These are phyloP conservation scores for Danio jaintianensis DNA, from an alignment of 2,797 vertebrate genomes.

Conservation along the genomic window DNA sequence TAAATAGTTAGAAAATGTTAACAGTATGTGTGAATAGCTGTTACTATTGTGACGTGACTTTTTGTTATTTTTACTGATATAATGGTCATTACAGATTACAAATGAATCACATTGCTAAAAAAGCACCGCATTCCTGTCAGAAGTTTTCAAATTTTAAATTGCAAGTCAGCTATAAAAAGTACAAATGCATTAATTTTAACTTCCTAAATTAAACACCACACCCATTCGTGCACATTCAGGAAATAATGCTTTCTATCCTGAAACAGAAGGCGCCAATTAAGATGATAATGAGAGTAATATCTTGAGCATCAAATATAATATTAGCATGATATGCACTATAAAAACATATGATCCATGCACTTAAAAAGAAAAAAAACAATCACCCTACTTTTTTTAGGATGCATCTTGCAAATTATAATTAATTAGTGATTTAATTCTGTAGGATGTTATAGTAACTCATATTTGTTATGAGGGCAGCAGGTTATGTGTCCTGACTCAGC, in stretches of 20 bases:
- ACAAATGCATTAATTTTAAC: not conserved
- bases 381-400: not conserved
- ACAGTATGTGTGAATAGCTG: too few species aligned
- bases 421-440: not conserved
- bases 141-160: not conserved
- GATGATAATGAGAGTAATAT: not conserved
- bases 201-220: not conserved
- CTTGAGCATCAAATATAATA: not conserved
- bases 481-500: constrained; percentile 32
- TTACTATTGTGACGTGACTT: not conserved
- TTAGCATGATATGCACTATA: not conserved
- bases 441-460: constrained; percentile 3
- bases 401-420: not conserved
- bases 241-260: too few species aligned
- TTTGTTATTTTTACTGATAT: not conserved
- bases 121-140: not conserved
- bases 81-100: not conserved
- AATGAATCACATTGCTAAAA: not conserved
- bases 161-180: not conserved
- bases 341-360: too few species aligned
- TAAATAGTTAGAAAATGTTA: too few species aligned
- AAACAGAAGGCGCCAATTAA: too few species aligned
- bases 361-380: not conserved
- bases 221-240: not conserved
- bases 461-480: not conserved